Evolutionary conservation across 1,140 invertebrate genomes (phyloP), one percentile per base, ranked within the genome.

Genomic region (Pachyrhynchus sulphureomaculatus): DNA sequence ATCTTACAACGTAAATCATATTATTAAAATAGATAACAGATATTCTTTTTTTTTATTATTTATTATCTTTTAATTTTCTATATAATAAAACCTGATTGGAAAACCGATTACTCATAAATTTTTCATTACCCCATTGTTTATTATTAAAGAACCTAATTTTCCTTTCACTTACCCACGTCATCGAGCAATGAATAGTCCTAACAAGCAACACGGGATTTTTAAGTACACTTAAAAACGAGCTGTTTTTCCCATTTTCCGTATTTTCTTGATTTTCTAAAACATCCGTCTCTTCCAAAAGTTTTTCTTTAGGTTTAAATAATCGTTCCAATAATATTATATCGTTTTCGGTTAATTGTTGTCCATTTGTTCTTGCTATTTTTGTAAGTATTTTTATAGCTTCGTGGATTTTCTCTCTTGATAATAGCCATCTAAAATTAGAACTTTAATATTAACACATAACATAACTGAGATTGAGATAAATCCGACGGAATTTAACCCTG

Each of bases 301-400:
- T 61, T 57, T 44, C 24, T 44, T 39, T 49, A 12, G 8, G 48
- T 17, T 55, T 53, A 26, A 24, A 71, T 23, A 78, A 70, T 24
- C 71, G 65, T 17, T 74, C 76, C 37, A 86, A 64, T 21, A 76
- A 70, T 44, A 8, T n/a, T 44, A 24, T 44, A 5, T 44, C 41
- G 37, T 82, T 75, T 13, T 83, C 79, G 5, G 80, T 79, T 26
- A 85, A 59, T 36, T 78, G 68, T 0, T 82, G 78, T 33, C 84
- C 83, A 65, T 93, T 93, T 48, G 88, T 82, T 66, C 79, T 82
- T 0, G 87, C 86, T 13, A 85, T 86, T 68, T 80, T 83, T 0
- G 78, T 78, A 5, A 88, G 74, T n/a, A 86, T 77, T 12, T 72
- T 70, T 48, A 80, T 80, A 4, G 86, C 85, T 62, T 87, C 81